These are phyloP conservation scores for Teleiodes luculella DNA, from an alignment of 2,888 invertebrate genomes.

Conservation along the genomic window DNA sequence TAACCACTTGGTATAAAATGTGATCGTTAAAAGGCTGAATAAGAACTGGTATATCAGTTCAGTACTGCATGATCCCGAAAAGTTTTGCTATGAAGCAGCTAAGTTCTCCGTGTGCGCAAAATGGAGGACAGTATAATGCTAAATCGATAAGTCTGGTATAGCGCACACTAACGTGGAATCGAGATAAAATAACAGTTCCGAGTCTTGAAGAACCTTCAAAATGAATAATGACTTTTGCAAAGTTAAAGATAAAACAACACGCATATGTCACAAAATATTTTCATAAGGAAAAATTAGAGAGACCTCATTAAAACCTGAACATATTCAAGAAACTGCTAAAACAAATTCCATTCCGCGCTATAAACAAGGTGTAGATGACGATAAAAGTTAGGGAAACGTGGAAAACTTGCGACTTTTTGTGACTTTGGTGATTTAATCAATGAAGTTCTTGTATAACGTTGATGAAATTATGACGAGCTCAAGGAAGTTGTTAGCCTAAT, in stretches of 20 bases:
- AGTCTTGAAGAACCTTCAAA: no score
- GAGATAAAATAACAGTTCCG: neutral
- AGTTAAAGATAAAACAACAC: no score
- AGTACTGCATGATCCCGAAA: neutral
- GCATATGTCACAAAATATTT: no score
- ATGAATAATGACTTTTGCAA: no score
- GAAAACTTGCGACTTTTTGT: conserved; percentile 5
- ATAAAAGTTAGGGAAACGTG: conserved; percentile 6
- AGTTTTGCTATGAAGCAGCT: neutral
- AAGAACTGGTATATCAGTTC: neutral
- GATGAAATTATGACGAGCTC: conserved; percentile 5
- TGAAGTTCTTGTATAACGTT: conserved; percentile 20
- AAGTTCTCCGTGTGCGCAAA: conserved; percentile 35
- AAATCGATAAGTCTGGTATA: conserved; percentile 52
- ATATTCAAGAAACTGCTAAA: neutral
- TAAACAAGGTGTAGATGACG: conserved; percentile 8
- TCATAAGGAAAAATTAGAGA: neutral
- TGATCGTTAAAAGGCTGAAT: neutral
- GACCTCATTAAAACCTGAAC: neutral
- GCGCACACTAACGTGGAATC: conserved; percentile 22
- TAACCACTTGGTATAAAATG: neutral
- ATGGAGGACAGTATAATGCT: conserved; percentile 61
- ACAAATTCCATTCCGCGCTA: neutral
- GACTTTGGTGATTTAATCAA: conserved; percentile 18
- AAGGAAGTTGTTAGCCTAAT: neutral